Conservation (phyloP, 2,797 vertebrate genomes). For the Hephaestus fuliginosus region DNA sequence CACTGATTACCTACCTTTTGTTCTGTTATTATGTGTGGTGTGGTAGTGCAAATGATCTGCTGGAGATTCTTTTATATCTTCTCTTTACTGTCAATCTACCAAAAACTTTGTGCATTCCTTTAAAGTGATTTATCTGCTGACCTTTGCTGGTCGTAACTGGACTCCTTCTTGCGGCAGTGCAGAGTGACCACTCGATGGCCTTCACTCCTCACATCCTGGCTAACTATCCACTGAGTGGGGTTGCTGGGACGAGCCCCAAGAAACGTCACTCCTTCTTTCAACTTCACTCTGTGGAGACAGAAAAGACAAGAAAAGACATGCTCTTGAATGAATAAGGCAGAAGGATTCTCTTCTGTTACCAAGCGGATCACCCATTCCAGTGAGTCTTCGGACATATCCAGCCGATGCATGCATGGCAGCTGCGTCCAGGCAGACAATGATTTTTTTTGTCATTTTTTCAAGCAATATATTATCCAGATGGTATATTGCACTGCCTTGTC, state of each 20-base stretch:
- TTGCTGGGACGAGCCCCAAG: constrained; percentile 89
- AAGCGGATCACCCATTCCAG: constrained; percentile 30
- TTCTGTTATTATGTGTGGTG: neutral
- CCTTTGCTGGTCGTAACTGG: constrained; percentile 87
- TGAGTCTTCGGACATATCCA: constrained; percentile 30
- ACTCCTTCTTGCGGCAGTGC: constrained; percentile 91
- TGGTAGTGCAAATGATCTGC: neutral
- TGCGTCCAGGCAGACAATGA: constrained; percentile 45
- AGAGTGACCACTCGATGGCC: constrained; percentile 91
- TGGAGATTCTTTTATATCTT: neutral
- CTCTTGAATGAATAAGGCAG: neutral
- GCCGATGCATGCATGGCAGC: constrained; percentile 51
- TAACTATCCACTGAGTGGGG: constrained; percentile 92
- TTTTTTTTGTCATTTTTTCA: constrained; percentile 28
- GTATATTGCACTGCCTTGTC: constrained; percentile 29
- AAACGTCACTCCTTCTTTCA: constrained; percentile 95
- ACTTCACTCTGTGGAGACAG: constrained; percentile 90
- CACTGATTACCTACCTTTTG: too few relatives aligned
- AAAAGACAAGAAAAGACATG: neutral
- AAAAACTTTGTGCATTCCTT: neutral
- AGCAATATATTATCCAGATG: constrained; percentile 64
- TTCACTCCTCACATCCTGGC: constrained; percentile 91
- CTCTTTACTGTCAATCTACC: too few relatives aligned
- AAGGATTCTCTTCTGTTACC: constrained; percentile 18
- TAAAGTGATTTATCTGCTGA: constrained; percentile 70